Evolutionary conservation across 2,113 vertebrate genomes (phyloP).

Genomic region (Oenanthe melanoleuca): DNA sequence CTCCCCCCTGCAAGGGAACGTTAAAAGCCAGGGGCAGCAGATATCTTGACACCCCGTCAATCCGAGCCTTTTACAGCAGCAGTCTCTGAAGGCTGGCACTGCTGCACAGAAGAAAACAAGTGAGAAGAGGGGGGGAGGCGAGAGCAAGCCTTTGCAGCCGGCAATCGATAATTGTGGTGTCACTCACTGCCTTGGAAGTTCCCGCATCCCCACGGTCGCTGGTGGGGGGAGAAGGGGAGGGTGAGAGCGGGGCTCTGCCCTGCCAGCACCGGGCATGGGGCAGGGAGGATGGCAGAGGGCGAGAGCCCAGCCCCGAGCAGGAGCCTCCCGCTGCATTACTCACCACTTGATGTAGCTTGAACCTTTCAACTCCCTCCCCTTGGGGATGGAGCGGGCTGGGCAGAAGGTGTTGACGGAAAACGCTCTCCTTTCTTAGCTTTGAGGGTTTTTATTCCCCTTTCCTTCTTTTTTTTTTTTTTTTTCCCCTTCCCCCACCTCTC

Average conservation of each 20-base stretch:
- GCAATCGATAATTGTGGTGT: constrained; percentile 62
- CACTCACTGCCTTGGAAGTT: constrained; percentile 51
- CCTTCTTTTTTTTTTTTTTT: neutral
- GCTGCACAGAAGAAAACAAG: constrained; percentile 61
- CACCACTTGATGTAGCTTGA: constrained; percentile 53
- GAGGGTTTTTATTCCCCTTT: neutral
- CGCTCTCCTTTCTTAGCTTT: neutral
- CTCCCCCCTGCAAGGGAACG: constrained; percentile 13
- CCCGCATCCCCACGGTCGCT: constrained; percentile 23
- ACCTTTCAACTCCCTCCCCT: constrained; percentile 59
- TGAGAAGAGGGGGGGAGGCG: constrained; percentile 36
- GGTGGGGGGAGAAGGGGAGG: neutral
- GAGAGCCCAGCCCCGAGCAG: neutral
- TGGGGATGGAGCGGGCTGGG: constrained; percentile 40
- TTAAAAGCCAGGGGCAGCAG: constrained; percentile 50
- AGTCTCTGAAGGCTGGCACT: constrained; percentile 65
- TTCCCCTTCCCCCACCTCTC: neutral
- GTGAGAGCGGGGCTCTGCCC: neutral
- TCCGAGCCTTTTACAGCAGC: constrained; percentile 60
- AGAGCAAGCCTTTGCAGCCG: constrained; percentile 42
- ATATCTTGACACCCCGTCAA: constrained; percentile 68
- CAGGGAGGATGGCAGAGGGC: neutral
- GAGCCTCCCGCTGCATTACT: constrained; percentile 43
- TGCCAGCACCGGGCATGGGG: neutral
- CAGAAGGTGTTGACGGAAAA: neutral